These are phyloP conservation scores for Alosa sapidissima DNA, from an alignment of 2,797 vertebrate species.

Conservation along the genomic window DNA sequence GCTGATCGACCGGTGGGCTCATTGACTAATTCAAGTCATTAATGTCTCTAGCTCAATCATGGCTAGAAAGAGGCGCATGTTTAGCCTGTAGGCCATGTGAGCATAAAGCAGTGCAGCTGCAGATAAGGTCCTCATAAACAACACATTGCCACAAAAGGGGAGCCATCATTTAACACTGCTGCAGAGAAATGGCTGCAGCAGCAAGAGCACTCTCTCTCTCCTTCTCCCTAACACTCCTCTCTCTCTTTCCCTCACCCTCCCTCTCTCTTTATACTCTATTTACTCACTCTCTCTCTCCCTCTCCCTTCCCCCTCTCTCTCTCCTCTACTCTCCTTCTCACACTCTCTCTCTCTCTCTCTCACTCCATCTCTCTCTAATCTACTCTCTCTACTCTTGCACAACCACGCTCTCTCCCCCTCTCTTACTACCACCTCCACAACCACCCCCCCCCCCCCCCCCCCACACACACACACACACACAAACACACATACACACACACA, in stretches of 20 bases:
- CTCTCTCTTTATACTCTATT: neutral
- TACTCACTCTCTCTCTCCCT: neutral
- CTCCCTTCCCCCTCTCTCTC: neutral
- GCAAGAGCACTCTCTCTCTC: slow-evolving; percentile 22
- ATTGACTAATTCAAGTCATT: neutral
- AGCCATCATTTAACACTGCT: slow-evolving; percentile 33
- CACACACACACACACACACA: neutral
- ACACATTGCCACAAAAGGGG: slow-evolving; percentile 25
- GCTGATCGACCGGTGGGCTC: neutral
- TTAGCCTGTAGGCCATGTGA: neutral
- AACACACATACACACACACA: neutral
- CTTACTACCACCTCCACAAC: neutral
- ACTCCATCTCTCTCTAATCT: neutral
- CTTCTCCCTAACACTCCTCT: slow-evolving; percentile 33
- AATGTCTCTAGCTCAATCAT: neutral
- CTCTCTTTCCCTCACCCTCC: neutral
- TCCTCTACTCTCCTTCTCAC: neutral
- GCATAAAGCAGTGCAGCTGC: neutral
- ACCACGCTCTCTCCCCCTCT: neutral
- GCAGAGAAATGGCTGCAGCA: slow-evolving; percentile 33
- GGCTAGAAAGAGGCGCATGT: neutral
- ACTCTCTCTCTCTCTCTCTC: slow-evolving; percentile 5
- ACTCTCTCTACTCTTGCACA: slow-evolving; percentile 5
- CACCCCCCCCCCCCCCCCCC: neutral
- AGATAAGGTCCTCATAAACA: slow-evolving; percentile 22